These are phyloP conservation scores for Xestia c-nigrum DNA, from an alignment of 2,888 invertebrate genomes.

Conservation along the genomic window DNA sequence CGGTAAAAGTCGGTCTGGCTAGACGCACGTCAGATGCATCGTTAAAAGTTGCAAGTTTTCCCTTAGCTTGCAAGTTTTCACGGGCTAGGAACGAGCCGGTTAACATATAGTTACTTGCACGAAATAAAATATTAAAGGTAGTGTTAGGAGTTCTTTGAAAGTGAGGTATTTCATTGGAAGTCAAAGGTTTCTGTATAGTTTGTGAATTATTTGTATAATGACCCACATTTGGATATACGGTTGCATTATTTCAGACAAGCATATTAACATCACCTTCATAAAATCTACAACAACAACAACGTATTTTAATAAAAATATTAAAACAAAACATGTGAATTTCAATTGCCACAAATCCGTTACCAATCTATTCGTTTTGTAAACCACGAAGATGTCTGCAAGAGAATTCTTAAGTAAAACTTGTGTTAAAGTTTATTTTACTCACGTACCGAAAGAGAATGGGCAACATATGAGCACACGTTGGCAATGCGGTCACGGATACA, in stretches of 20 bases:
- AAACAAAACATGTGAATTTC: slow-evolving; percentile 20
- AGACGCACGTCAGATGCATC: slow-evolving; percentile 63
- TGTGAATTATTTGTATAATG: not conserved
- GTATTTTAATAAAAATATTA: not conserved
- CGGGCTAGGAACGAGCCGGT: slow-evolving; percentile 25
- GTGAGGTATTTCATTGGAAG: slow-evolving; percentile 5
- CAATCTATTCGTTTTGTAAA: slow-evolving; percentile 76
- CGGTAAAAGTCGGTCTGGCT: slow-evolving; percentile 45
- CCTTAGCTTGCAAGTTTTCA: slow-evolving; percentile 46
- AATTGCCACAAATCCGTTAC: slow-evolving; percentile 70
- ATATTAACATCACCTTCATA: not conserved
- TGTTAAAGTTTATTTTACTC: slow-evolving; percentile 79
- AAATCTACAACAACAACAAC: not conserved
- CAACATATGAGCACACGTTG: slow-evolving; percentile 85
- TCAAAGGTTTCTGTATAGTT: too few species aligned
- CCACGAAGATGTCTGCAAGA: slow-evolving; percentile 54
- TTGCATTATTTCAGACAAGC: not conserved
- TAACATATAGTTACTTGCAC: slow-evolving; percentile 23
- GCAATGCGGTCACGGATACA: slow-evolving; percentile 85
- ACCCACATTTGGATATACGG: not conserved
- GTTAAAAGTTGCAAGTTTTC: slow-evolving; percentile 68
- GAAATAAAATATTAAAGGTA: slow-evolving; percentile 38
- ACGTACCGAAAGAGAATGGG: slow-evolving; percentile 81
- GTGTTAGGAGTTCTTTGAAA: not conserved
- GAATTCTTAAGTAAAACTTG: slow-evolving; percentile 79